Evolutionary conservation across 2,888 invertebrate genomes (phyloP), one percentile per base, ranked within the genome.

Genomic region (Pristionchus mayeri): DNA sequence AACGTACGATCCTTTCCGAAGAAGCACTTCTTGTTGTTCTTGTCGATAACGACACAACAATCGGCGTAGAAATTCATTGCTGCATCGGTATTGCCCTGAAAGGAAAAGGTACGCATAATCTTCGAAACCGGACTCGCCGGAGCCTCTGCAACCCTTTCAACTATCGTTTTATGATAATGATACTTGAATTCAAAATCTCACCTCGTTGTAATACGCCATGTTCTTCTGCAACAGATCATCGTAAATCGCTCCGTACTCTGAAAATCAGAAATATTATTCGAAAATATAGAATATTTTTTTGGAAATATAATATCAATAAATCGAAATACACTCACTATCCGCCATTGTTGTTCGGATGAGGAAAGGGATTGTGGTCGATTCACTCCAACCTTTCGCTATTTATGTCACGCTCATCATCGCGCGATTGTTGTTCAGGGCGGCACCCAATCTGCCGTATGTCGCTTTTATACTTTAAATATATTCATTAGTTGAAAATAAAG

Each of bases 311-410:
- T 57, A n/a, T 9, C 9, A 9, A 54, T 54, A 63, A 3, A 27
- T 16, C 37, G 18, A 63, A 63, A 63, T 63, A 40, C 37, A 71
- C 71, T 71, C 40, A 40, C 71, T 40, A 40, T 44, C 71, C 34
- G 63, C 30, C 63, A 63, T 63, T 63, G 63, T 63, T 63, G 16
- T 34, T 63, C 18, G 27, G 6, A 24, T 60, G 27, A 24, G 11
- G 24, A 24, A 24, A 24, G 24, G n/a, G 27, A 24, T 24, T 27
- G 13, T 60, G 57, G 2, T 6, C 52, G 13, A 9, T 60, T 30
- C 57, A 3, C 27, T 11, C 16, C 30, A 24, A 24, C 21, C 9
- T 11, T 60, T n/a, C n/a, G n/a, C n/a, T n/a, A n/a, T n/a, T n/a
- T n/a, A n/a, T n/a, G n/a, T n/a, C n/a, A n/a, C n/a, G n/a, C n/a